Percentiles rank a stretch among this genome's conserved stretches.
Conservation (phyloP, 2,888 invertebrate species). For the Beris morrisii region DNA sequence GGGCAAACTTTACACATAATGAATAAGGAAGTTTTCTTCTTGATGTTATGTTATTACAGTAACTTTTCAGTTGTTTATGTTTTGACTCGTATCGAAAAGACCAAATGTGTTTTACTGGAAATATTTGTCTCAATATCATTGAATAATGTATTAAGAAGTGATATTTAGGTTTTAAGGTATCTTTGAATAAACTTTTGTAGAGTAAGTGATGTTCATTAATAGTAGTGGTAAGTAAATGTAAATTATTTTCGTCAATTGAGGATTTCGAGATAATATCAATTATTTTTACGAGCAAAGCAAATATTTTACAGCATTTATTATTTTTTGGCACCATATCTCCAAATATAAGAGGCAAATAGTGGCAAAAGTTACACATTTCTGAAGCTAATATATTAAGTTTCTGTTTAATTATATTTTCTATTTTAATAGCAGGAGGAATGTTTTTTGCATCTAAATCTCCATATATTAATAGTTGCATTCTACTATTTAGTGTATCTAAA, state of each 20-base stretch:
- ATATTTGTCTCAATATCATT: too few species aligned
- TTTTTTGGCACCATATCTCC: conserved; percentile 27
- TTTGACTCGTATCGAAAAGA: too few species aligned
- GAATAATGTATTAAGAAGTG: neutral
- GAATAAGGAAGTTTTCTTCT: too few species aligned
- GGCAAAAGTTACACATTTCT: conserved; percentile 25
- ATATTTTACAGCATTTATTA: conserved; percentile 22
- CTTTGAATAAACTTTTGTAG: conserved; percentile 10
- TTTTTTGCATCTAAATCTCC: conserved; percentile 21
- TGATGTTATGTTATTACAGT: too few species aligned
- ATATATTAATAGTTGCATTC: conserved; percentile 25
- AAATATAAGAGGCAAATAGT: conserved; percentile 25
- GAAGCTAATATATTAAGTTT: conserved; percentile 25
- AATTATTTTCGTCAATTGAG: conserved; percentile 9
- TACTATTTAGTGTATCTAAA: conserved; percentile 24
- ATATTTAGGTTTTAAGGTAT: conserved; percentile 12
- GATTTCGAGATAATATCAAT: conserved; percentile 7
- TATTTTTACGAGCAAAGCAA: conserved; percentile 1
- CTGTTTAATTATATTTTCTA: conserved; percentile 10
- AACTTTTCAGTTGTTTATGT: too few species aligned
- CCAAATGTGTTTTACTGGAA: too few species aligned
- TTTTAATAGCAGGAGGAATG: conserved; percentile 11
- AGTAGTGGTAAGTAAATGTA: neutral
- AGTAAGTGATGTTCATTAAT: neutral
- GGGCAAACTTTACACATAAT: too few species aligned